Percentiles rank a stretch among this genome's conserved stretches.
These are phyloP conservation scores for Oplegnathus fasciatus DNA, from an alignment of 2,113 vertebrate genomes.

Conservation along the genomic window DNA sequence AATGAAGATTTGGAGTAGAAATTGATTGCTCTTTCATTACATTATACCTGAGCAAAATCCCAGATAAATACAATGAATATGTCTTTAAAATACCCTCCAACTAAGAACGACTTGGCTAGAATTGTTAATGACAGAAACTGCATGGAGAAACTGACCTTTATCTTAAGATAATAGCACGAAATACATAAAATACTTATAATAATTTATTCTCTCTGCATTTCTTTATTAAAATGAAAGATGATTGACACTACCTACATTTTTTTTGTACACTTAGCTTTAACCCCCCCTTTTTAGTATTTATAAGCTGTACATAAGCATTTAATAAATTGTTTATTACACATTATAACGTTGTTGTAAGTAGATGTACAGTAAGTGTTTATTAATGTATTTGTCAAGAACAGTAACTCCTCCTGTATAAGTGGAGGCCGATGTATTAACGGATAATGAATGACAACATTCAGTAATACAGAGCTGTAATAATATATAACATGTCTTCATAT, in stretches of 20 bases:
- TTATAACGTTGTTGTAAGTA: too few relatives aligned
- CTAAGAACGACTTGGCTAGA: too few relatives aligned
- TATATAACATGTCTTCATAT: neutral
- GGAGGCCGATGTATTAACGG: neutral
- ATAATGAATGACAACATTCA: neutral
- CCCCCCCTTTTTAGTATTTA: neutral
- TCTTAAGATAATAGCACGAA: too few relatives aligned
- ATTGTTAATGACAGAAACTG: too few relatives aligned
- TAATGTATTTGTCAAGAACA: too few relatives aligned
- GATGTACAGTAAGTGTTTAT: too few relatives aligned
- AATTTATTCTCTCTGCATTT: too few relatives aligned
- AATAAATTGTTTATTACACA: neutral
- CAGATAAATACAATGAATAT: neutral
- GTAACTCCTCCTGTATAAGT: neutral
- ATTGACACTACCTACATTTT: neutral
- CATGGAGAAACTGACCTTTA: too few relatives aligned
- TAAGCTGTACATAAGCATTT: neutral
- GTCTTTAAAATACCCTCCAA: neutral
- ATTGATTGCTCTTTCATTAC: neutral
- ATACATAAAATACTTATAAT: too few relatives aligned
- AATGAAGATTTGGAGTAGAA: neutral
- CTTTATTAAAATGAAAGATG: neutral
- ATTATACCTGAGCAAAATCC: neutral
- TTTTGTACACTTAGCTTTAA: too few relatives aligned
- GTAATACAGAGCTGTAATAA: neutral